Conservation (phyloP, 2,888 invertebrate genomes). For the Neoascia interrupta region DNA sequence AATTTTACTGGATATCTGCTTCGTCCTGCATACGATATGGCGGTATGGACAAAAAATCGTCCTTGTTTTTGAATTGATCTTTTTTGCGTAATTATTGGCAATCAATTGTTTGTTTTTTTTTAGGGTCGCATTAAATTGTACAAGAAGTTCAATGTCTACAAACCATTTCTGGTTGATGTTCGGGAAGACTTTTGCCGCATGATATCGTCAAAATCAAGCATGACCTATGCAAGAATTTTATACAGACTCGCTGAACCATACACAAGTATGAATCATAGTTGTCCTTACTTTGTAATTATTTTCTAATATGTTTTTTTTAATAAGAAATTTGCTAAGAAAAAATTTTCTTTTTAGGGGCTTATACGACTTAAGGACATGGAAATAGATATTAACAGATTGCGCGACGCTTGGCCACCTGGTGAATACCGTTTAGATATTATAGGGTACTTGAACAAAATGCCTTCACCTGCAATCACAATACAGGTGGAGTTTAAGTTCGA, state of each 20-base stretch:
- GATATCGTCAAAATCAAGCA: not conserved
- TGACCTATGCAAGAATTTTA: not conserved
- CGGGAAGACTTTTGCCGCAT: not conserved
- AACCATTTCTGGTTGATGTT: not conserved
- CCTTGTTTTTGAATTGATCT: not conserved
- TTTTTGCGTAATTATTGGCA: no score
- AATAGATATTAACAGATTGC: not conserved
- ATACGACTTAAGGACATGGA: not conserved
- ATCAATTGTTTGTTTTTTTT: not conserved
- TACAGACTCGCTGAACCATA: not conserved
- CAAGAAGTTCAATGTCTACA: slow-evolving; percentile 3
- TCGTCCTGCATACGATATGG: not conserved
- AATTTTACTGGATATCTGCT: not conserved
- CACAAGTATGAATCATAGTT: not conserved
- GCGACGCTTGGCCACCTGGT: not conserved
- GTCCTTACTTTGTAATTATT: not conserved
- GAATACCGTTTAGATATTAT: not conserved
- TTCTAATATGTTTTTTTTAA: no score
- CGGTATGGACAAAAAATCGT: not conserved
- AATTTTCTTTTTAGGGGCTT: not conserved
- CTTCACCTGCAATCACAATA: not conserved
- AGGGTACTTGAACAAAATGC: not conserved
- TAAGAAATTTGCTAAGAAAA: not conserved
- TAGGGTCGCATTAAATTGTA: not conserved
- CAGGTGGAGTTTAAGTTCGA: no score